Base-by-base conservation (phyloP, 1,140 invertebrate species). In the Trichonephila clavipes region DNA sequence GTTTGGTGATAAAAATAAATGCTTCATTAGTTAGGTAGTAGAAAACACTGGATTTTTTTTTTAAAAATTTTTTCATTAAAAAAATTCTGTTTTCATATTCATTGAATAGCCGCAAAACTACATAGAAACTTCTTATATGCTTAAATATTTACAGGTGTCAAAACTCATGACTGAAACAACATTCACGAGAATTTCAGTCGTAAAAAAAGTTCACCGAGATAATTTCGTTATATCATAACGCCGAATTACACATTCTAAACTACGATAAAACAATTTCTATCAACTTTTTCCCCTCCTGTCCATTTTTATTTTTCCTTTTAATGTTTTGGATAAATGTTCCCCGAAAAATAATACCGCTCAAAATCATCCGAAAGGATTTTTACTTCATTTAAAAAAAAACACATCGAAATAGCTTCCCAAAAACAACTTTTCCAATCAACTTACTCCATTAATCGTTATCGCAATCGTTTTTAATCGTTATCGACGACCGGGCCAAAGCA, bases 341-440 rank as follows among this genome's bases (percentile, higher is more conserved):
- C 34, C 61, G 59, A 88, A 88, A 64, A 90, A 82, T 61, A 89
- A 94, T 90, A 69, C 66, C 14, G 51, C 69, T 34, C 51, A 51
- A 44, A 66, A 90, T 58, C 44, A 62, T 61, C 64, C 66, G 62
- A 81, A 77, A 40, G 69, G 16, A 89, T 59, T 90, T 51, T 62
- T 24, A n/a, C 61, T 69, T 28, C 82, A 86, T n/a, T 51, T 24
- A 85, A 87, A 93, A 93, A 88, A 93, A 40, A 40, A 40, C 34
- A 88, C 86, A 59, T 62, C 40, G 58, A 28, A 88, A 93, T 88
- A 40, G 64, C 69, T 24, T 51, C 62, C 44, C 44, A 21, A 93
- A 92, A 93, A 93, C 92, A 93, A 93, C 92, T 93, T 93, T 93
- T 93, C 92, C 69, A 93, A 93, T 93, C 92, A 93, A 72, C 85